Conservation (phyloP, 2,888 invertebrate species). For the Apotomis turbidana region DNA sequence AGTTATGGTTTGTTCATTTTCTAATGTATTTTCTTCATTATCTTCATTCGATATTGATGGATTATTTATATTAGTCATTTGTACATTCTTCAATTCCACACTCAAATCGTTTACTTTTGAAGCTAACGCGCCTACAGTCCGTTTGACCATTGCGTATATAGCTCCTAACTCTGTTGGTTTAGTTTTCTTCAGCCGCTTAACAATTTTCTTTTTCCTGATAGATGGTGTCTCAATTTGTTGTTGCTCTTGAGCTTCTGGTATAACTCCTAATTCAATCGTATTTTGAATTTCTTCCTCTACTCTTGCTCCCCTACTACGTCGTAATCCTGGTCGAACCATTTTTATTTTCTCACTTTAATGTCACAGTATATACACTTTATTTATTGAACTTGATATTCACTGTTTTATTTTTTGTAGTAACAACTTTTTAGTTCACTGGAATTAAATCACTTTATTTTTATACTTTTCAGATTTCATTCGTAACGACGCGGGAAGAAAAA, state of each 20-base stretch:
- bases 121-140: neutral
- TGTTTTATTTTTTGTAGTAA: neutral
- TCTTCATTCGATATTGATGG: neutral
- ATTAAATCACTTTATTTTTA: no score
- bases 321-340: neutral
- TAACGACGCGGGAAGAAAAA: no score
- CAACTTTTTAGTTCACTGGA: no score
- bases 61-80: neutral
- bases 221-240: no score
- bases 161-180: neutral
- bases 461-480: no score
- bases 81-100: neutral
- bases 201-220: neutral
- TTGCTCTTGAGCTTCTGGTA: neutral
- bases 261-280: neutral
- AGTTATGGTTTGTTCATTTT: no score
- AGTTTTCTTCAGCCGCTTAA: neutral
- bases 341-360: neutral
- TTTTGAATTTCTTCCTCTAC: neutral
- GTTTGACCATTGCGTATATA: neutral
- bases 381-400: neutral
- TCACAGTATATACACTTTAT: neutral
- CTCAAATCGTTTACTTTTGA: neutral
- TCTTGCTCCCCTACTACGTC: neutral
- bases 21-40: neutral